Base-by-base conservation (phyloP, 1,140 invertebrate species). In the Drosophila tsacasi region DNA sequence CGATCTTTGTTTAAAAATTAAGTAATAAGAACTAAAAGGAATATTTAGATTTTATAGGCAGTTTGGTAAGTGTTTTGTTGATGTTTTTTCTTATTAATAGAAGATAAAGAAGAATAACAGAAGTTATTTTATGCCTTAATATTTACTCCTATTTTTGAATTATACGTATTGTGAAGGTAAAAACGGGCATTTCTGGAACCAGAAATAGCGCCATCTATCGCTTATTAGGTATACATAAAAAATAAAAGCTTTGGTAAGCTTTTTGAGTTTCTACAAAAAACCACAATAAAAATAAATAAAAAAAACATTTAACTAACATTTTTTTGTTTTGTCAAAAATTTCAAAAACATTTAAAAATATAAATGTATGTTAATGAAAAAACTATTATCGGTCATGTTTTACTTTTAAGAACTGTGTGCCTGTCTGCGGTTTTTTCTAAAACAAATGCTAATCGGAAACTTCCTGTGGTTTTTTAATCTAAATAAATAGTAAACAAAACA, bases 151-250 rank as follows among this genome's bases (percentile, higher is more conserved):
- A 32, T 19, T 8, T 15, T 54, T 21, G 0, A 0, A 15, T 23
- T 55, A 21, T 15, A 5, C 1, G 15, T 15, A 35, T 15, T 35
- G 1, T 0, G 5, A 37, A 13, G 23, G 52, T 55, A 55, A 17
- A 37, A 55, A 6, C 52, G 32, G 19, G 0, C 1, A 10, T 55
- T 55, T 55, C 5, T 37, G 32, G 21, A 55, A 55, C 32, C 8
- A 23, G 2, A 23, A 21, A 23, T 55, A 10, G 52, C 52, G 52
- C 52, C 52, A 55, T 37, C 52, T 55, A 23, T 37, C 21, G 52
- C 13, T 1, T 21, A 19, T 5, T 15, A 5, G 17, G 19, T 37
- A 1, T 23, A 37, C 19, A 23, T 15, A 0, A 17, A 37, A 23
- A 23, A 21, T 0, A 10, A 6, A 12, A 55, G 54, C 54, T 55